Evolutionary conservation across 2,888 invertebrate species (phyloP), one percentile per base, ranked within the genome.

Genomic region (Gortyna flavago): DNA sequence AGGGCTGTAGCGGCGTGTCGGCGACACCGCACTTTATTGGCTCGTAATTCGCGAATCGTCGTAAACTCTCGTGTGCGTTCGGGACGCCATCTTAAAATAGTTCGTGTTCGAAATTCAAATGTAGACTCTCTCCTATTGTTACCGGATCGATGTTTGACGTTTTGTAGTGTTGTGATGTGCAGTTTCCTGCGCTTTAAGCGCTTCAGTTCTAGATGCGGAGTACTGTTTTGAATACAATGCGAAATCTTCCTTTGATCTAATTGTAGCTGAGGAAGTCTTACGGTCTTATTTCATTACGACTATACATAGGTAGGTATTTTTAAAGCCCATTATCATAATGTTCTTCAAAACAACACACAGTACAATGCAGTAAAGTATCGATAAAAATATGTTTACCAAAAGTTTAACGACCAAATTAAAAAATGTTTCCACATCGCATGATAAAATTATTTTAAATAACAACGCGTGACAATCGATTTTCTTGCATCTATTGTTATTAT

Each of bases 21-120:
- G 90, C 91, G 91, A 93, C 92, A 91, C 90, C 89, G 87, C 91
- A 89, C 89, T 94, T 95, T 94, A 95, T 93, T 89, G 90, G 90
- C 90, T 92, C 93, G 90, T 94, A 94, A 94, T 93, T 95, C 91
- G 93, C 93, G 89, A 93, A 91, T 92, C 85, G 89, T 92, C 93
- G 93, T 94, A 93, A 94, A 94, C 90, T 89, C 87, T 91, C 91
- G 90, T 89, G 85, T 84, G 86, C 84, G 90, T 89, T 93, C 92
- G 90, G 90, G 92, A 90, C 92, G 92, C 92, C 92, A 92, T 93
- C 92, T 94, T 93, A 92, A 94, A 94, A 93, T 94, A 94, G 92
- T 91, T 91, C 87, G 88, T 85, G 90, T 92, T 91, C 90, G 88
- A 93, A 93, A 90, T 90, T 90, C 85, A 89, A 87, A 90, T 86